Evolutionary conservation across 2,888 invertebrate species (phyloP).

Genomic region (Eupithecia subfuscata): DNA sequence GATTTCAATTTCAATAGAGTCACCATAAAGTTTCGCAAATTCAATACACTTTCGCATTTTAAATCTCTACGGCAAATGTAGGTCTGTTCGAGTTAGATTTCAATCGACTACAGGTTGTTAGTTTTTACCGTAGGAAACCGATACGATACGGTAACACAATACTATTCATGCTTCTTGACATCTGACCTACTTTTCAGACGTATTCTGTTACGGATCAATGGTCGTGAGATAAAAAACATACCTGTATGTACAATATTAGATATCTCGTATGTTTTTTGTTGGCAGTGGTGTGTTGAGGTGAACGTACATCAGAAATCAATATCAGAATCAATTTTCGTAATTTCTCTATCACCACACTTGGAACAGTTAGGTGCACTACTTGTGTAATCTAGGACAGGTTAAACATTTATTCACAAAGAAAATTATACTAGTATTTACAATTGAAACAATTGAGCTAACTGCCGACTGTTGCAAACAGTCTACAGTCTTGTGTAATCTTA

Average conservation of each 20-base stretch:
- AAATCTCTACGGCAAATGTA: not conserved
- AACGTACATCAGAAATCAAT: not conserved
- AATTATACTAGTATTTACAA: too few relatives aligned
- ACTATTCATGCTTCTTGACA: conserved; percentile 49
- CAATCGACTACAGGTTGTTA: conserved; percentile 41
- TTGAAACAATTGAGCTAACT: too few relatives aligned
- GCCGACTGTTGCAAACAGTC: too few relatives aligned
- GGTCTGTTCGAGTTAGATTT: conserved; percentile 8
- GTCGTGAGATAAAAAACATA: conserved; percentile 36
- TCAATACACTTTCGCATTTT: not conserved
- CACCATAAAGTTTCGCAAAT: too few relatives aligned
- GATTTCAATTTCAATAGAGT: too few relatives aligned
- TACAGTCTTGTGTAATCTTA: too few relatives aligned
- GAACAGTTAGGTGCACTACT: too few relatives aligned
- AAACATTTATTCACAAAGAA: too few relatives aligned
- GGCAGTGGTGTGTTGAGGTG: not conserved
- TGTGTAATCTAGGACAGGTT: too few relatives aligned
- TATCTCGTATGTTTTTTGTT: conserved; percentile 1
- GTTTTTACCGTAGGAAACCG: conserved; percentile 49
- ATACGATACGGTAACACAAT: conserved; percentile 50
- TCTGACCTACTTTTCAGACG: conserved; percentile 47
- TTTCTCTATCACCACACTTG: too few relatives aligned
- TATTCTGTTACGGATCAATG: conserved; percentile 42
- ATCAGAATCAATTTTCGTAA: not conserved
- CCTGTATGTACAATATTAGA: conserved; percentile 29